Conservation (phyloP, 2,113 vertebrate genomes). For the Monarcha castaneiventris region DNA sequence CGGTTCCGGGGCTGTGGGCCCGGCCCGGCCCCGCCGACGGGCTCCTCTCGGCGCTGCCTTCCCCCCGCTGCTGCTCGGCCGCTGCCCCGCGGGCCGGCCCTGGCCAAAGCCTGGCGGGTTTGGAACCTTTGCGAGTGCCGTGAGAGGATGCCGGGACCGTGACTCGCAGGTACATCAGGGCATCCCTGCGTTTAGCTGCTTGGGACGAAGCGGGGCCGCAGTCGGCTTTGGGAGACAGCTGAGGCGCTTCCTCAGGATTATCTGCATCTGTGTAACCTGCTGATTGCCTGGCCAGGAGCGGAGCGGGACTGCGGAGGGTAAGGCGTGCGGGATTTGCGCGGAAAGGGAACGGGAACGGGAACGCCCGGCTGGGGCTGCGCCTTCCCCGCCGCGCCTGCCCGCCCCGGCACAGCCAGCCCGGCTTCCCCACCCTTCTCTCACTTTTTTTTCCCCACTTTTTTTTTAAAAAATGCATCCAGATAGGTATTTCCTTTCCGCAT, state of each 20-base stretch:
- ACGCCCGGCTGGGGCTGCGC: not conserved
- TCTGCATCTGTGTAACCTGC: not conserved
- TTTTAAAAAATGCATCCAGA: fast-evolving
- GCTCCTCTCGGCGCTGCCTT: not conserved
- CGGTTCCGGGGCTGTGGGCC: too few relatives aligned
- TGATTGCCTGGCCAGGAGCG: not conserved
- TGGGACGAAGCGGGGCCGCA: not conserved
- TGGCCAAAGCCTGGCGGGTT: not conserved
- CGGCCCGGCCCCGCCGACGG: not conserved
- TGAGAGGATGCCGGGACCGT: not conserved
- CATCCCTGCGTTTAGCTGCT: not conserved
- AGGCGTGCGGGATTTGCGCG: not conserved
- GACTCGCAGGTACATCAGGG: not conserved
- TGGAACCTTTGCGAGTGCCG: not conserved
- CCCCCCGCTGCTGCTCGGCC: not conserved
- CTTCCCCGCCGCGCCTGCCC: not conserved
- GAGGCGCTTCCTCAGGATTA: not conserved
- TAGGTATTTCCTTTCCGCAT: not conserved
- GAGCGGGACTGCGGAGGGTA: not conserved
- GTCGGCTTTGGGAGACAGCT: not conserved
- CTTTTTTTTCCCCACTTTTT: not conserved
- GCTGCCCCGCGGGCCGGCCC: too few relatives aligned
- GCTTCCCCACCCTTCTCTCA: too few relatives aligned
- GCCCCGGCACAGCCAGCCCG: not conserved
- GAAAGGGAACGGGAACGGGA: not conserved